Percentiles rank a stretch among this genome's conserved stretches.
phyloP scores from a whole-genome alignment of 1,140 invertebrate genomes.

The Mercenaria mercenaria region DNA sequence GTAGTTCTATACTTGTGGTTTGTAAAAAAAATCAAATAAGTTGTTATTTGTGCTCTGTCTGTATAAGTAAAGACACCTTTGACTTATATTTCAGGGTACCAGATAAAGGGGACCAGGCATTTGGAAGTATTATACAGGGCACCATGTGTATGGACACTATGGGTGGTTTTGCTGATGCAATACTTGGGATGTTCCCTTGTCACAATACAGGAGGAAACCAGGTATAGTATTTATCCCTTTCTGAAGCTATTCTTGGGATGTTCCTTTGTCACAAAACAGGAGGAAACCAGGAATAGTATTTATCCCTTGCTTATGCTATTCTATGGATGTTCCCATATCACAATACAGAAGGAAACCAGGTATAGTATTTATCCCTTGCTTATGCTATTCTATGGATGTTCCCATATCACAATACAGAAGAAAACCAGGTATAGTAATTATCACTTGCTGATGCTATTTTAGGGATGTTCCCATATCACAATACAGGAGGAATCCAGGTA shows the following conservation, averaged over 20 bases:
- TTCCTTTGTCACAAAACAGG: conserved; percentile 98
- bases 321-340: conserved; percentile 98
- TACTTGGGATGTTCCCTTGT: conserved; percentile 96
- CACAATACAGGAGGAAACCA: conserved; percentile 98
- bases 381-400: no score
- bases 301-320: conserved; percentile 93
- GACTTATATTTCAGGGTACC: conserved; percentile 85
- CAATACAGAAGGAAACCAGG: conserved; percentile 97
- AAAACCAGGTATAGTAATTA: no score
- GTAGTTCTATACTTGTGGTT: no score
- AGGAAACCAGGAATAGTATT: conserved; percentile 94
- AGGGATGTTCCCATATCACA: conserved; percentile 97
- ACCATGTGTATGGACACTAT: conserved; percentile 96
- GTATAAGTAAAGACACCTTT: no score
- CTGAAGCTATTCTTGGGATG: conserved; percentile 95
- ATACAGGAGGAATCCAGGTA: conserved; percentile 97
- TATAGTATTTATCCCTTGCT: no score
- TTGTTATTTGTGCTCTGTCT: no score
- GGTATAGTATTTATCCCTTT: conserved; percentile 90
- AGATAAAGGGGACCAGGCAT: conserved; percentile 82
- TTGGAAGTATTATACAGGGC: conserved; percentile 90
- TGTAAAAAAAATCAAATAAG: no score
- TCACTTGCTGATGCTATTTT: conserved; percentile 94
- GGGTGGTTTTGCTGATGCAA: conserved; percentile 95
- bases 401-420: no score